Percentiles rank a stretch among this genome's conserved stretches.
Conservation (phyloP, 2,113 vertebrate genomes). For the Struthidea cinerea region DNA sequence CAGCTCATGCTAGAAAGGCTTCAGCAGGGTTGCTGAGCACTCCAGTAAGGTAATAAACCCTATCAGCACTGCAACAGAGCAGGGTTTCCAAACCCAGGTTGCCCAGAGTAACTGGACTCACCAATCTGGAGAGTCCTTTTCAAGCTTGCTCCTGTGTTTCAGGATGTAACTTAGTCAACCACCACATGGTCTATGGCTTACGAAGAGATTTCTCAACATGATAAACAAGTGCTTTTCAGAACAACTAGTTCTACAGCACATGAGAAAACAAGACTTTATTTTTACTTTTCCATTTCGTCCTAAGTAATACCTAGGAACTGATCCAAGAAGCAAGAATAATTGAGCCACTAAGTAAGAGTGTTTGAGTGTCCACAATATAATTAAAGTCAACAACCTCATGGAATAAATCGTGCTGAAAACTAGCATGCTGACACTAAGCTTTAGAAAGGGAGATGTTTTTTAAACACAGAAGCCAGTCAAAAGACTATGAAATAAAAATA, state of each 20-base stretch:
- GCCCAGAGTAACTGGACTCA: background rate
- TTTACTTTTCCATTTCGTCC: slow-evolving; percentile 43
- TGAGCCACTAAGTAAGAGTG: slow-evolving; percentile 44
- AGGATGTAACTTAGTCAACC: background rate
- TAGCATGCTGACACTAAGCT: slow-evolving; percentile 46
- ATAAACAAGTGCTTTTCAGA: slow-evolving; percentile 59
- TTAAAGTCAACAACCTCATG: slow-evolving; percentile 58
- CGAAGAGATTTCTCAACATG: slow-evolving; percentile 14
- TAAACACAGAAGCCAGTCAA: slow-evolving; percentile 42
- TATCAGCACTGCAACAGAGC: background rate
- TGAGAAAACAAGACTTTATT: slow-evolving; percentile 59
- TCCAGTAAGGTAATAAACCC: background rate
- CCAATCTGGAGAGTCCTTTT: background rate
- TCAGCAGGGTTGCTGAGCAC: background rate
- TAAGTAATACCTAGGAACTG: slow-evolving; percentile 38
- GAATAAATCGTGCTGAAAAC: slow-evolving; percentile 51
- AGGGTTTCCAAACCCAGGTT: background rate
- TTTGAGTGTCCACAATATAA: slow-evolving; percentile 36
- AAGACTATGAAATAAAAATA: slow-evolving; percentile 49
- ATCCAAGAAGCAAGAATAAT: slow-evolving; percentile 47
- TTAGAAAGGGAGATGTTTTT: slow-evolving; percentile 34
- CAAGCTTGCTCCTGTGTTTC: background rate
- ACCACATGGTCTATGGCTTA: background rate
- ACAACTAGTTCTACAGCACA: slow-evolving; percentile 61
- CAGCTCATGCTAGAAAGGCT: background rate